Percentiles rank a stretch among this genome's conserved stretches.
phyloP scores from a whole-genome alignment of 2,888 invertebrate species.

The Euzetes globulus region DNA sequence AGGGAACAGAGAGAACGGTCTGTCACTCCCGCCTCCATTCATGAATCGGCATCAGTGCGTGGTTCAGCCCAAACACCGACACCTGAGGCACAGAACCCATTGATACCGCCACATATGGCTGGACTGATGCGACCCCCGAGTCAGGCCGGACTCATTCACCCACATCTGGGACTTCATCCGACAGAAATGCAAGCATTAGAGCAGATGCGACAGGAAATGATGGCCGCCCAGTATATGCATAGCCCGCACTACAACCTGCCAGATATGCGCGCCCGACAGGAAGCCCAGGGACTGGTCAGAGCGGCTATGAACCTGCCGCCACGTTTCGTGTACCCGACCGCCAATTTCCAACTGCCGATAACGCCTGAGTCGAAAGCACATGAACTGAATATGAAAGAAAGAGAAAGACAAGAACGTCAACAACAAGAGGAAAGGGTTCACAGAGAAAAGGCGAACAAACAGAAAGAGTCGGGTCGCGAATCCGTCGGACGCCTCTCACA shows the following conservation, averaged over 20 bases:
- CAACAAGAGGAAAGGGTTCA: background rate
- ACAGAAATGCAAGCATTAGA: constrained; percentile 37
- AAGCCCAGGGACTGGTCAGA: constrained; percentile 38
- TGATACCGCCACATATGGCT: constrained; percentile 33
- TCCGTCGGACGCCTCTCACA: constrained; percentile 16
- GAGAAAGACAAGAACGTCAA: background rate
- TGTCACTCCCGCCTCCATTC: background rate
- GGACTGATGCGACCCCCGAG: constrained; percentile 41
- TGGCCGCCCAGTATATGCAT: constrained; percentile 36
- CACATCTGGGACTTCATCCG: constrained; percentile 40
- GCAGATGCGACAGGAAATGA: constrained; percentile 41
- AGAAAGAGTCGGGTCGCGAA: constrained; percentile 21
- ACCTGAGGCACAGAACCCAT: constrained; percentile 13
- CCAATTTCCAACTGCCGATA: constrained; percentile 1
- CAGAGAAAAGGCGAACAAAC: background rate
- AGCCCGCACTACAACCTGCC: constrained; percentile 38
- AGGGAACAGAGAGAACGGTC: constrained; percentile 17
- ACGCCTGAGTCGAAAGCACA: background rate
- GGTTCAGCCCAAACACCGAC: background rate
- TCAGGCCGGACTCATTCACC: constrained; percentile 40
- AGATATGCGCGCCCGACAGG: constrained; percentile 42
- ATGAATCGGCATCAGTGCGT: background rate
- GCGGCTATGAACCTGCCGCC: constrained; percentile 39
- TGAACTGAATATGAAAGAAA: background rate
- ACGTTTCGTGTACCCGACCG: constrained; percentile 37